These are phyloP conservation scores for Agonopterix subpropinquella DNA, from an alignment of 2,888 invertebrate species.

Conservation along the genomic window DNA sequence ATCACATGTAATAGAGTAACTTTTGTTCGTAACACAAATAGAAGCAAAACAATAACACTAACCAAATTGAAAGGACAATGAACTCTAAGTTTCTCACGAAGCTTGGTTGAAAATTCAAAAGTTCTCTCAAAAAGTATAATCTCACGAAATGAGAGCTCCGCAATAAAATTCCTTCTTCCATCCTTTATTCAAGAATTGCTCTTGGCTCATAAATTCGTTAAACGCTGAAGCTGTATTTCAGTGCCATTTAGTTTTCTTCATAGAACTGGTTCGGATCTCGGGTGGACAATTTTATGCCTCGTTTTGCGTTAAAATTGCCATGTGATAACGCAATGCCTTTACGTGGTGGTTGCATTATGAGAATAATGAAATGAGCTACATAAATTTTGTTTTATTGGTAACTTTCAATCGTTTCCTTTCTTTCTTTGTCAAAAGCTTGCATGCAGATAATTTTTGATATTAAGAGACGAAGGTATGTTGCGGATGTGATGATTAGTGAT, in stretches of 20 bases:
- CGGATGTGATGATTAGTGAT: too few species aligned
- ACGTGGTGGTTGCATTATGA: conserved; percentile 1
- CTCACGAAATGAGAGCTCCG: conserved; percentile 12
- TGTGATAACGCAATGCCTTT: conserved; percentile 26
- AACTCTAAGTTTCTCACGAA: not conserved
- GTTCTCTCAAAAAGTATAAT: conserved; percentile 13
- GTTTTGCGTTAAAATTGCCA: conserved; percentile 42
- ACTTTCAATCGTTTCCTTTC: not conserved
- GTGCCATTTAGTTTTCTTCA: conserved; percentile 34
- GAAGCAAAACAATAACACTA: too few species aligned
- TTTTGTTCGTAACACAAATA: too few species aligned
- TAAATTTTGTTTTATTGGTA: conserved; percentile 1
- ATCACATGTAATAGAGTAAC: too few species aligned
- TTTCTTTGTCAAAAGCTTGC: too few species aligned
- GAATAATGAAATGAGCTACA: not conserved
- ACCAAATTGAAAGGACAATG: not conserved
- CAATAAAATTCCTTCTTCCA: conserved; percentile 35
- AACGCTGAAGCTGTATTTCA: conserved; percentile 35
- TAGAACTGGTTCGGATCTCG: conserved; percentile 1
- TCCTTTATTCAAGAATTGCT: conserved; percentile 44
- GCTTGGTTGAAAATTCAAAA: not conserved
- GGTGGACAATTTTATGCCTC: conserved; percentile 41
- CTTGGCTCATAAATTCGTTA: conserved; percentile 45
- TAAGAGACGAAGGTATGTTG: too few species aligned
- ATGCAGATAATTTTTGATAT: too few species aligned